Conservation (phyloP, 2,888 invertebrate species). For the Choreutis nemorana region DNA sequence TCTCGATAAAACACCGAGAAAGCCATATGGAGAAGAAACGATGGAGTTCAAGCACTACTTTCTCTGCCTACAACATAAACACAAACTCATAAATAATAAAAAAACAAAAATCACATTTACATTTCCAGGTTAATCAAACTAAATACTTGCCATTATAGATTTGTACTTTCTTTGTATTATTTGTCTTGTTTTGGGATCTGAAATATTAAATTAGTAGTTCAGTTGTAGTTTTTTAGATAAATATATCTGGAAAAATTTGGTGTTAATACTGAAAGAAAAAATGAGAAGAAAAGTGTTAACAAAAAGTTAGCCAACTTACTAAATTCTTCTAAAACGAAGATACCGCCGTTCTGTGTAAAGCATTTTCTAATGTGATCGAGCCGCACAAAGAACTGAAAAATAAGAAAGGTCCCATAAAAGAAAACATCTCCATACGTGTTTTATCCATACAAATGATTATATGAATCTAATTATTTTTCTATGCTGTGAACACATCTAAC, state of each 20-base stretch:
- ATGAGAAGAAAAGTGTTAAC: slow-evolving; percentile 3
- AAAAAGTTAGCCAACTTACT: slow-evolving; percentile 78
- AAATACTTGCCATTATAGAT: slow-evolving; percentile 91
- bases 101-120: slow-evolving; percentile 13
- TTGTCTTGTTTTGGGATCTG: slow-evolving; percentile 98
- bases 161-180: slow-evolving; percentile 96
- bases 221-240: too few relatives aligned
- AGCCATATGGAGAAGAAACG: slow-evolving; percentile 81
- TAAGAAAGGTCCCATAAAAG: slow-evolving; percentile 14
- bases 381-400: slow-evolving; percentile 98
- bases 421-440: too few relatives aligned
- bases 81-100: slow-evolving; percentile 22
- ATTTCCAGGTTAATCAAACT: slow-evolving; percentile 1
- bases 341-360: slow-evolving; percentile 98
- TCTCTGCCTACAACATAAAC: slow-evolving; percentile 75
- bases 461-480: too few relatives aligned
- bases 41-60: slow-evolving; percentile 78
- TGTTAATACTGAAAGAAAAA: too few relatives aligned
- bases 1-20: slow-evolving; percentile 53
- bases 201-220: slow-evolving; percentile 30
- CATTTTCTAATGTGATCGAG: slow-evolving; percentile 99
- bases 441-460: too few relatives aligned
- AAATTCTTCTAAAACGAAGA: slow-evolving; percentile 99
- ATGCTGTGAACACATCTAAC: too few relatives aligned
- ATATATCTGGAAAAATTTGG: too few relatives aligned